phyloP scores from a whole-genome alignment of 2,888 invertebrate genomes.

The Hypomecis atomaria region DNA sequence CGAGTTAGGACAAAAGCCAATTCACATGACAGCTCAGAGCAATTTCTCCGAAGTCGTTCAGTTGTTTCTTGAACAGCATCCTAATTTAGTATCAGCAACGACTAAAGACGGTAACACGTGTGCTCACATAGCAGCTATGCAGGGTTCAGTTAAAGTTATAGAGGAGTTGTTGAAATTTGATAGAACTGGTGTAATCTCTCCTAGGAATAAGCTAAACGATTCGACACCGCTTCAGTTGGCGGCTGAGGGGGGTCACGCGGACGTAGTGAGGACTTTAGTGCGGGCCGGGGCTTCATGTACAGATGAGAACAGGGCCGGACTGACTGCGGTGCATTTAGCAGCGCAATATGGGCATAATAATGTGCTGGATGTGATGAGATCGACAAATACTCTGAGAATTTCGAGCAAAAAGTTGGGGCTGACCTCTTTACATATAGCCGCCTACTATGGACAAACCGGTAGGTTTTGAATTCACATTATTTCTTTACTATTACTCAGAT shows the following conservation, averaged over 20 bases:
- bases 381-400: slow-evolving; percentile 93
- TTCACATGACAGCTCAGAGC: slow-evolving; percentile 98
- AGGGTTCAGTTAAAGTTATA: slow-evolving; percentile 98
- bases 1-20: slow-evolving; percentile 97
- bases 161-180: slow-evolving; percentile 99
- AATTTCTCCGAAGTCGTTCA: slow-evolving; percentile 99
- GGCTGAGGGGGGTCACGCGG: slow-evolving; percentile 98
- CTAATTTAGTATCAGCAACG: slow-evolving; percentile 96
- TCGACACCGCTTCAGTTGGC: slow-evolving; percentile 98
- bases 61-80: slow-evolving; percentile 97
- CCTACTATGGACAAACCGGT: slow-evolving; percentile 98
- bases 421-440: slow-evolving; percentile 98
- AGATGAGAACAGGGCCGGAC: slow-evolving; percentile 98
- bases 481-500: too few relatives aligned
- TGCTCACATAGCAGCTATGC: slow-evolving; percentile 99
- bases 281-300: slow-evolving; percentile 98
- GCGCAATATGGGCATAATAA: slow-evolving; percentile 98
- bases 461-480: slow-evolving; percentile 38
- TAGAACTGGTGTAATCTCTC: slow-evolving; percentile 96
- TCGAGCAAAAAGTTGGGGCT: slow-evolving; percentile 98
- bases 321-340: slow-evolving; percentile 98
- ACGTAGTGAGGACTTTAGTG: slow-evolving; percentile 97
- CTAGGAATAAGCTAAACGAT: slow-evolving; percentile 97
- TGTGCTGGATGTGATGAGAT: slow-evolving; percentile 95
- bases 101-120: slow-evolving; percentile 99